These are phyloP conservation scores for Drosophila picticornis DNA, from an alignment of 2,888 invertebrate species.

Conservation along the genomic window DNA sequence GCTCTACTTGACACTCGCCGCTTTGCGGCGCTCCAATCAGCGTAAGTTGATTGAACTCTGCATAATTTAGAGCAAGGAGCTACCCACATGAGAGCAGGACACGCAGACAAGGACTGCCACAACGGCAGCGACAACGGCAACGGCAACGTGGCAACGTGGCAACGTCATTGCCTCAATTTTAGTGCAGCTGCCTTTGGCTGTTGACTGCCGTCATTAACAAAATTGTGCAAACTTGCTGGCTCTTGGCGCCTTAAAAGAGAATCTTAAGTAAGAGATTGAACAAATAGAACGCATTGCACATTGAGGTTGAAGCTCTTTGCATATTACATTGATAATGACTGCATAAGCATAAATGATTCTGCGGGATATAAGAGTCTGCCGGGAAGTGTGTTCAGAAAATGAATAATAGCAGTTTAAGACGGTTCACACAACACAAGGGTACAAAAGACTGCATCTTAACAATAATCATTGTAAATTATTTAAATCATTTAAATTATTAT, in stretches of 20 bases:
- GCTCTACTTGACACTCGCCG: constrained; percentile 63
- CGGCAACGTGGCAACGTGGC: constrained; percentile 5
- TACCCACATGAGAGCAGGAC: constrained; percentile 18
- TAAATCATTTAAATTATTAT: no score
- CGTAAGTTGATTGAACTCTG: constrained; percentile 72
- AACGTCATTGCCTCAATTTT: constrained; percentile 20
- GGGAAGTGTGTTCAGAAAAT: neutral
- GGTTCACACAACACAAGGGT: neutral
- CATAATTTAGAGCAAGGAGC: constrained; percentile 62
- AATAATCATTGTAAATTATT: neutral
- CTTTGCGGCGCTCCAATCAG: constrained; percentile 65
- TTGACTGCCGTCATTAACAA: constrained; percentile 58
- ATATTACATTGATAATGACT: neutral
- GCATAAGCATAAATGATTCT: neutral
- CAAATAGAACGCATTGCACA: constrained; percentile 32
- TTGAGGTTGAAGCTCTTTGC: constrained; percentile 4
- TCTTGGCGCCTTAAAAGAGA: constrained; percentile 31
- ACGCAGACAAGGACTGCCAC: neutral
- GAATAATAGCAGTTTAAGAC: neutral
- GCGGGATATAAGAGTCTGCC: neutral
- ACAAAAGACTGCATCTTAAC: neutral
- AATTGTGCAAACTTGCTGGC: constrained; percentile 54
- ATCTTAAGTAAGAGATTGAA: constrained; percentile 38
- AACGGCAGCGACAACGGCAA: constrained; percentile 29
- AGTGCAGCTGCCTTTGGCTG: constrained; percentile 38